Conservation (phyloP, 2,797 vertebrate species). For the Rhinoraja longicauda region DNA sequence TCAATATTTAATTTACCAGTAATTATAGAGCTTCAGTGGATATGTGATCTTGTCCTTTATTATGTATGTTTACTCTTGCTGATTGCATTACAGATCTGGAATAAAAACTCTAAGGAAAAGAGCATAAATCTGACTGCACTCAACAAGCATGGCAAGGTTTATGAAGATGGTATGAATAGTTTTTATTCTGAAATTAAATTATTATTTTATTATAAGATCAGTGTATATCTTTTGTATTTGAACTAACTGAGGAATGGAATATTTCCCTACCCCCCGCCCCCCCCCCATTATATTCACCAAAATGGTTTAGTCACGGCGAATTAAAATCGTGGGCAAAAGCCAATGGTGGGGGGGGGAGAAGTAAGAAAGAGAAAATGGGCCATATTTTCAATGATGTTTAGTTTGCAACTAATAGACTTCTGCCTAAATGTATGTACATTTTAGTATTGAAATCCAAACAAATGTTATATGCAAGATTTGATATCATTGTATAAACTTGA, state of each 20-base stretch:
- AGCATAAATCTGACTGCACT: slow-evolving; percentile 79
- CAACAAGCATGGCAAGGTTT: slow-evolving; percentile 86
- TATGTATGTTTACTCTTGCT: background rate
- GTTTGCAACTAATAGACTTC: background rate
- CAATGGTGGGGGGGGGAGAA: background rate
- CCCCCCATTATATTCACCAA: background rate
- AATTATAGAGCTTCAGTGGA: background rate
- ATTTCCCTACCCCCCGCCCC: no score
- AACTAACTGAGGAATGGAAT: background rate
- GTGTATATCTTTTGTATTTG: background rate
- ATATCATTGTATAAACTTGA: background rate
- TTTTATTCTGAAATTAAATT: background rate
- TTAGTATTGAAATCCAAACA: background rate
- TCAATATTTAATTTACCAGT: background rate
- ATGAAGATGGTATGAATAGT: slow-evolving; percentile 72
- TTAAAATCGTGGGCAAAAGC: background rate
- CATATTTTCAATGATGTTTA: background rate
- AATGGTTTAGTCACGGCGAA: background rate
- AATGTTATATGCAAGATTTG: background rate
- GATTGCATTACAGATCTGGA: slow-evolving; percentile 72
- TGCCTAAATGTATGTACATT: background rate
- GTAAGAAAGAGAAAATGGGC: background rate
- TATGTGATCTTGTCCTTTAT: background rate
- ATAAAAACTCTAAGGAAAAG: slow-evolving; percentile 86
- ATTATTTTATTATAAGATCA: background rate